A percentile compares a stretch with the other conserved stretches of the same genome.
phyloP scores from a whole-genome alignment of 2,113 vertebrate genomes.

The Chloropsis hardwickii region DNA sequence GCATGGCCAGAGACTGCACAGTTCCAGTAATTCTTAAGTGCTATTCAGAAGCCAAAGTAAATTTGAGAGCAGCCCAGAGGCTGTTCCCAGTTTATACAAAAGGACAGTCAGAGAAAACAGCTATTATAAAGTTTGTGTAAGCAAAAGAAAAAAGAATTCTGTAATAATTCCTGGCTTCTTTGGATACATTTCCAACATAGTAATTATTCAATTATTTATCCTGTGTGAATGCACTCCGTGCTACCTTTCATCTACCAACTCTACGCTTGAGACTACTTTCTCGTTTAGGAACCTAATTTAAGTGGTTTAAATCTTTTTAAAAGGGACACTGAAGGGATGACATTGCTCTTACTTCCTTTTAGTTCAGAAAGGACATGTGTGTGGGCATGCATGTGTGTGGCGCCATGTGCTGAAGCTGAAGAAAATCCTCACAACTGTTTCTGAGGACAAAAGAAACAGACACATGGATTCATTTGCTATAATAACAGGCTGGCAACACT shows the following conservation, averaged over 20 bases:
- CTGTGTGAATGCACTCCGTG: not conserved
- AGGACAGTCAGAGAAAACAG: slow-evolving; percentile 31
- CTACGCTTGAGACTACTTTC: not conserved
- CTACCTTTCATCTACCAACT: slow-evolving; percentile 16
- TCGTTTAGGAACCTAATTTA: not conserved
- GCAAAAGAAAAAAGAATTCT: slow-evolving; percentile 34
- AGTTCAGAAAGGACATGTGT: not conserved
- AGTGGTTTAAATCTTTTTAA: not conserved
- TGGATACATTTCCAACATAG: not conserved
- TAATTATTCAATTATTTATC: slow-evolving; percentile 37
- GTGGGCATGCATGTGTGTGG: not conserved
- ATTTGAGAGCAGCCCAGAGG: slow-evolving; percentile 31
- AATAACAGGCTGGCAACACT: not conserved
- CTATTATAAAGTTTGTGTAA: slow-evolving; percentile 51
- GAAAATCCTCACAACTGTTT: not conserved
- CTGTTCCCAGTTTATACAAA: slow-evolving; percentile 34
- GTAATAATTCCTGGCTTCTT: slow-evolving; percentile 9
- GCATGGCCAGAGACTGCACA: not conserved
- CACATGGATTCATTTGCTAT: not conserved
- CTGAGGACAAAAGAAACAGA: not conserved
- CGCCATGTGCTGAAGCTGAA: not conserved
- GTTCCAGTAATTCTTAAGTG: slow-evolving; percentile 45
- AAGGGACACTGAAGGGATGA: not conserved
- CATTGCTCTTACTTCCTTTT: not conserved
- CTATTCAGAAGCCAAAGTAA: slow-evolving; percentile 42